These are phyloP conservation scores for Orchesella cincta DNA, from an alignment of 1,140 invertebrate genomes.

Conservation along the genomic window DNA sequence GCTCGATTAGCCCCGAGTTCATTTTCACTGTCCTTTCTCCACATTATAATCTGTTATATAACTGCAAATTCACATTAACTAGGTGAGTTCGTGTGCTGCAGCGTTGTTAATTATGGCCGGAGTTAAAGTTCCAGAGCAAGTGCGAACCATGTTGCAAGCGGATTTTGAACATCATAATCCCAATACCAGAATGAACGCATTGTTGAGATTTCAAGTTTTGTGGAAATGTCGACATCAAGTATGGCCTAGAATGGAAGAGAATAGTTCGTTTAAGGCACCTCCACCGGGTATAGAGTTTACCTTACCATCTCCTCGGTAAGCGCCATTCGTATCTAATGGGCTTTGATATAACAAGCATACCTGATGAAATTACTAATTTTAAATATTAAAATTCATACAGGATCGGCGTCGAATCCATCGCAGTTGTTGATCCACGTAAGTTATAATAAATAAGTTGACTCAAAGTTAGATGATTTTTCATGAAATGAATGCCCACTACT, in stretches of 20 bases:
- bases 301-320: conserved; percentile 91
- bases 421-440: conserved; percentile 87
- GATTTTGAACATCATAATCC: conserved; percentile 82
- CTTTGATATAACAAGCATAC: background rate
- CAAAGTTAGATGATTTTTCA: too few relatives aligned
- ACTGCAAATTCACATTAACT: too few relatives aligned
- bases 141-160: conserved; percentile 81
- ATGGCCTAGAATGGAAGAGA: conserved; percentile 98
- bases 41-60: background rate
- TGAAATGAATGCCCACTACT: too few relatives aligned
- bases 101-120: conserved; percentile 89
- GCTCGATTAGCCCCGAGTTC: background rate
- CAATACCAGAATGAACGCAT: conserved; percentile 72
- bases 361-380: too few relatives aligned
- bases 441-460: background rate
- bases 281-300: conserved; percentile 99
- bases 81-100: conserved; percentile 62
- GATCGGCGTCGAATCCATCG: conserved; percentile 90
- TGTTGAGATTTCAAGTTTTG: conserved; percentile 87
- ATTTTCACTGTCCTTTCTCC: background rate
- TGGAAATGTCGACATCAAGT: conserved; percentile 98
- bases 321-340: conserved; percentile 12
- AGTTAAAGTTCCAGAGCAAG: conserved; percentile 83
- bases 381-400: too few relatives aligned
- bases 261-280: conserved; percentile 90